These are phyloP conservation scores for Sinella curviseta DNA, from an alignment of 1,140 invertebrate species.

Conservation along the genomic window DNA sequence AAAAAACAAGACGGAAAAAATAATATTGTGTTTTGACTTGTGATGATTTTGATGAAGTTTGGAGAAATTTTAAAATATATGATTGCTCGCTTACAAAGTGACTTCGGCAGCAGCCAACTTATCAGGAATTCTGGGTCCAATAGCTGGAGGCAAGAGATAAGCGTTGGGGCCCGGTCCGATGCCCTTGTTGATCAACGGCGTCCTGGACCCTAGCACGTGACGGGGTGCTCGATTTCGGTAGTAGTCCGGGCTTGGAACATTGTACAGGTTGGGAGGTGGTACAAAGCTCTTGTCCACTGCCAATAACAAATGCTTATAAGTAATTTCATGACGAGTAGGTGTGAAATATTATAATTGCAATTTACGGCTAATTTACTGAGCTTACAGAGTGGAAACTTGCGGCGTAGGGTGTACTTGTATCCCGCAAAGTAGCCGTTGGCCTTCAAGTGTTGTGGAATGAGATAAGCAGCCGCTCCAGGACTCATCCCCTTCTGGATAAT, in stretches of 20 bases:
- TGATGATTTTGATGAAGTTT: not conserved
- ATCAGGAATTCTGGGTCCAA: slow-evolving; percentile 43
- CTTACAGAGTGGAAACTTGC: slow-evolving; percentile 13
- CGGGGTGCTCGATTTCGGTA: slow-evolving; percentile 17
- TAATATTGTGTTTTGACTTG: not conserved
- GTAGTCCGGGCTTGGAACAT: not conserved
- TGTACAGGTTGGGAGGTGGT: slow-evolving; percentile 6
- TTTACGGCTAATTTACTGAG: not conserved
- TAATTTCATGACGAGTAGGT: not conserved
- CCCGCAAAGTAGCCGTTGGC: slow-evolving; percentile 20
- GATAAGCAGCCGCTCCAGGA: slow-evolving; percentile 35
- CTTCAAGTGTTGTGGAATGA: slow-evolving; percentile 30
- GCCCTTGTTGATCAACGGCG: not conserved
- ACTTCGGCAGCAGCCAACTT: slow-evolving; percentile 42
- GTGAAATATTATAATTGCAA: not conserved
- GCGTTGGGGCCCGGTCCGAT: slow-evolving; percentile 32
- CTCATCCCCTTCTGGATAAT: slow-evolving; percentile 2
- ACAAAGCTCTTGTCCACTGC: not conserved
- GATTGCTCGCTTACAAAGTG: slow-evolving; percentile 39
- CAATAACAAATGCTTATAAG: not conserved
- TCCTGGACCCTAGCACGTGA: not conserved
- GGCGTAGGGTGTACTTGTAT: not conserved
- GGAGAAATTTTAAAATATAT: slow-evolving; percentile 8
- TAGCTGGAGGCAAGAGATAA: slow-evolving; percentile 29
- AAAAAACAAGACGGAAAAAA: not conserved